Evolutionary conservation across 2,888 invertebrate species (phyloP), one percentile per base, ranked within the genome.

Genomic region (Cephus rjabovi): DNA sequence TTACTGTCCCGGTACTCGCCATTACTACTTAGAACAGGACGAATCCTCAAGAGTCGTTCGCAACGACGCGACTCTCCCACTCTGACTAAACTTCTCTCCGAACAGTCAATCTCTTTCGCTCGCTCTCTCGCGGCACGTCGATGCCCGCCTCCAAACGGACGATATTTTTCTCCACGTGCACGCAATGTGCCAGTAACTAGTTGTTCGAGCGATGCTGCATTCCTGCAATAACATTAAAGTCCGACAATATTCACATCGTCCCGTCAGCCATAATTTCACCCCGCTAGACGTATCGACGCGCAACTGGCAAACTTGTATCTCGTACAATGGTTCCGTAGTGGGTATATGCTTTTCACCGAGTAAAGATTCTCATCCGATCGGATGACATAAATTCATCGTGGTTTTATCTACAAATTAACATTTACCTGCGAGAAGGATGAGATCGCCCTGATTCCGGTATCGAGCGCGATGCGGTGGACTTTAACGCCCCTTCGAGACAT

Each of bases 221-320:
- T 82, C 83, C 83, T 56, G 76, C 75, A 69, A 34, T 69, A 75
- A 75, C 82, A 81, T 82, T 82, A 82, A 82, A 82, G 80, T 74
- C 78, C 78, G 40, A 33, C 78, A 81, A 81, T 82, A 83, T 81
- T 83, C 83, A 83, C 79, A 82, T 76, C 79, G 80, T 82, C 78
- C 80, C 75, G 56, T 71, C 31, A 37, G 79, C 79, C 74, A 82
- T 83, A 84, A 83, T 81, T 84, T 84, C 74, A 76, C 34, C 30
- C 30, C 76, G 76, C 37, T 79, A 81, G 75, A 79, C 81, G 81
- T 81, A 77, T 77, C 82, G 81, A 79, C 76, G 83, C 83, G 78
- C 81, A 80, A 80, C 56, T 56, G 56, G 56, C 56, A 56, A 56
- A 56, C 56, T 56, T 56, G 56, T 56, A 56, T 56, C 23, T 56